A percentile compares a stretch with the other conserved stretches of the same genome.
phyloP scores from a whole-genome alignment of 2,888 invertebrate species.

The Sinopyrophorus schimmeli region DNA sequence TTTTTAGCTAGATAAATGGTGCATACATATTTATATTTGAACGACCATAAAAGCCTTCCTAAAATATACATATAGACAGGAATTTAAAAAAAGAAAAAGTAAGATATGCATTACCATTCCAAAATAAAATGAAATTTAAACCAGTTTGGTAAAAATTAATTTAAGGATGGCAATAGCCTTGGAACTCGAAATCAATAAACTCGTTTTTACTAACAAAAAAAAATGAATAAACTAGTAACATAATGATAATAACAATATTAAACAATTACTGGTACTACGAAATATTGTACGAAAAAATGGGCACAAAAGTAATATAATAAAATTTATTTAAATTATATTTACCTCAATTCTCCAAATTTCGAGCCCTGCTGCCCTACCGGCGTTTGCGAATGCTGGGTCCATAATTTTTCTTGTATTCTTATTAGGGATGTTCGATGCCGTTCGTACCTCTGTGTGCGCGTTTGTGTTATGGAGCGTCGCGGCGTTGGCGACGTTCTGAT shows the following conservation, averaged over 20 bases:
- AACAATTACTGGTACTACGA: too few relatives aligned
- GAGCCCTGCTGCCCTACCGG: constrained; percentile 69
- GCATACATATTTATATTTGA: too few relatives aligned
- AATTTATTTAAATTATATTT: too few relatives aligned
- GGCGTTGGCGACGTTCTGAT: constrained; percentile 21
- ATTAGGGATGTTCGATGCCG: not conserved
- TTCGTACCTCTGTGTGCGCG: constrained; percentile 6
- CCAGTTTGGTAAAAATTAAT: not conserved
- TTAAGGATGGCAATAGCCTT: not conserved
- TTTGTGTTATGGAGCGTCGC: constrained; percentile 20
- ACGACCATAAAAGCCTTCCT: too few relatives aligned
- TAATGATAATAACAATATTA: too few relatives aligned
- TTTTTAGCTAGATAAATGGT: too few relatives aligned
- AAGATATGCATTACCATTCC: too few relatives aligned
- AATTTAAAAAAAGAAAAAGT: too few relatives aligned
- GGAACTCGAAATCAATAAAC: not conserved
- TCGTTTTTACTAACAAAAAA: not conserved
- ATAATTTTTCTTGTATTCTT: constrained; percentile 49
- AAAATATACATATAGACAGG: too few relatives aligned
- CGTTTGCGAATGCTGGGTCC: constrained; percentile 70
- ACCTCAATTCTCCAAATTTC: constrained; percentile 86
- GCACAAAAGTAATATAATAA: too few relatives aligned
- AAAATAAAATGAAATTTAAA: too few relatives aligned
- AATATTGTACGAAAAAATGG: too few relatives aligned
- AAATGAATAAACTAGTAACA: not conserved